A percentile compares a stretch with the other conserved stretches of the same genome.
These are phyloP conservation scores for Catostomus latipinnis DNA, from an alignment of 2,797 vertebrate species.

Conservation along the genomic window DNA sequence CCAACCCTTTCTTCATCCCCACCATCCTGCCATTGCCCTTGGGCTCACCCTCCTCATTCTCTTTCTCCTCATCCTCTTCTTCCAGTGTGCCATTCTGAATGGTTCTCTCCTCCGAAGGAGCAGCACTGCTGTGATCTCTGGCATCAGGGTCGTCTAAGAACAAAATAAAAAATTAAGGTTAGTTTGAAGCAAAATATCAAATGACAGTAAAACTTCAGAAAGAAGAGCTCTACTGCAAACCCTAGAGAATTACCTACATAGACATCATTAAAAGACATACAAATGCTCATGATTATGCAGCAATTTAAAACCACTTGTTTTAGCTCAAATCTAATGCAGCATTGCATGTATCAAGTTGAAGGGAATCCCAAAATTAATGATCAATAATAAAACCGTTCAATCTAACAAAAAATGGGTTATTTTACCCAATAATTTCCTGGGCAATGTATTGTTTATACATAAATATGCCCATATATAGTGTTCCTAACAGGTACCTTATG, in stretches of 20 bases:
- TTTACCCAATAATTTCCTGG: too few relatives aligned
- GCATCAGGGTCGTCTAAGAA: conserved; percentile 83
- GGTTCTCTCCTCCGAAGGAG: conserved; percentile 61
- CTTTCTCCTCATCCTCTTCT: conserved; percentile 68
- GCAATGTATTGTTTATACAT: too few relatives aligned
- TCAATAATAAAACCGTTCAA: too few relatives aligned
- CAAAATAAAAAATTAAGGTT: neutral
- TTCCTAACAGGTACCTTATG: too few relatives aligned
- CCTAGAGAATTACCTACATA: neutral
- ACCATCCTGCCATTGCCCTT: conserved; percentile 45
- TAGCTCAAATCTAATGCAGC: too few relatives aligned
- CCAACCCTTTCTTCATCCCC: conserved; percentile 42
- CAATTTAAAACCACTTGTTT: too few relatives aligned
- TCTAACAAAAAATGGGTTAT: too few relatives aligned
- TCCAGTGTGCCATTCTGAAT: conserved; percentile 80
- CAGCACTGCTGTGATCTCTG: conserved; percentile 69
- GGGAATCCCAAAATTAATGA: too few relatives aligned
- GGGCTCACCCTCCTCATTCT: conserved; percentile 69
- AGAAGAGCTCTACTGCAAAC: neutral
- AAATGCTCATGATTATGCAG: too few relatives aligned
- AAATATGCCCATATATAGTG: too few relatives aligned
- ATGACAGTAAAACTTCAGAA: too few relatives aligned
- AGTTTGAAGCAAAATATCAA: neutral
- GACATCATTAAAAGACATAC: neutral
- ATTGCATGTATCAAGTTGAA: too few relatives aligned